A percentile compares a stretch with the other conserved stretches of the same genome.
phyloP scores from a whole-genome alignment of 2,113 vertebrate species.

The Forbesichthys papilliferus region DNA sequence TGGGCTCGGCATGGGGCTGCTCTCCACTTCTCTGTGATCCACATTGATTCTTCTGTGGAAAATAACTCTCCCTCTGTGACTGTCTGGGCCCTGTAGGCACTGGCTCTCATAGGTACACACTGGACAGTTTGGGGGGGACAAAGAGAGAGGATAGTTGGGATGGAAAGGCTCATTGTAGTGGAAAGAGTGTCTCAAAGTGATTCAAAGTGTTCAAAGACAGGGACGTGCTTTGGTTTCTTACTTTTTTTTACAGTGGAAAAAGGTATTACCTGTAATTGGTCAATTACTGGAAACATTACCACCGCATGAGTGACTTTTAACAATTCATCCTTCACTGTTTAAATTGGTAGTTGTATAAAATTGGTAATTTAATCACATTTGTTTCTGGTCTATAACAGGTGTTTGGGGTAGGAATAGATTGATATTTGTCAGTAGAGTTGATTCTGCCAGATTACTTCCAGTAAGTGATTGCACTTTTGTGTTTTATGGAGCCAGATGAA shows the following conservation, averaged over 20 bases:
- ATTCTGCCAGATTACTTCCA: too few species aligned
- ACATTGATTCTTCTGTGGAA: slow-evolving; percentile 38
- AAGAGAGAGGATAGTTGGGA: slow-evolving; percentile 14
- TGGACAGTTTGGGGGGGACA: slow-evolving; percentile 7
- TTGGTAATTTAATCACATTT: too few species aligned
- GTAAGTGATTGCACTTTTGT: too few species aligned
- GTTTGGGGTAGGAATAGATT: too few species aligned
- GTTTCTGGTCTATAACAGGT: too few species aligned
- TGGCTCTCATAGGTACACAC: slow-evolving; percentile 2
- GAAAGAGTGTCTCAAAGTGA: neutral
- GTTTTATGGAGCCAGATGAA: neutral
- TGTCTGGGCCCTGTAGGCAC: slow-evolving; percentile 7
- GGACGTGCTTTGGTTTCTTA: neutral
- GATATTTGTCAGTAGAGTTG: too few species aligned
- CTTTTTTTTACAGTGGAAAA: neutral
- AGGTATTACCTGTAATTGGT: neutral
- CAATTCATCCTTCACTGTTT: too few species aligned
- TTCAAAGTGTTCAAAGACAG: neutral
- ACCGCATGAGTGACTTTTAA: too few species aligned
- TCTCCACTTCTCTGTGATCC: slow-evolving; percentile 32
- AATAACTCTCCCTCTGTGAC: slow-evolving; percentile 2
- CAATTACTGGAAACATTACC: neutral
- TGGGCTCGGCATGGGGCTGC: slow-evolving; percentile 9
- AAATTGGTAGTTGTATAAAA: too few species aligned
- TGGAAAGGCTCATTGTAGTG: neutral